Evolutionary conservation across 2,113 vertebrate genomes (phyloP).

Genomic region (Vulpes vulpes): DNA sequence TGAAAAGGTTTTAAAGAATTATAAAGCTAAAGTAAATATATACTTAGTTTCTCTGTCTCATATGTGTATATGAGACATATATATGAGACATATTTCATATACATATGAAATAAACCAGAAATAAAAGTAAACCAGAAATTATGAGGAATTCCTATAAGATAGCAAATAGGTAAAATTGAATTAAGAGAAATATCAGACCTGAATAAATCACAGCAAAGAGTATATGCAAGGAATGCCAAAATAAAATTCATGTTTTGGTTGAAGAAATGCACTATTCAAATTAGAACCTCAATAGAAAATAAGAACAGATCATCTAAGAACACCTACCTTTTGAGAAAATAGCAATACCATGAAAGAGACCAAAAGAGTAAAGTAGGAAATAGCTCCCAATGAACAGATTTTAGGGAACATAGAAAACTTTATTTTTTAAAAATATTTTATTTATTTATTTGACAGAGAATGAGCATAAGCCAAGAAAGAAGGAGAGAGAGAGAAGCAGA

Average conservation of each 20-base stretch:
- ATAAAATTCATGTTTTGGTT: neutral
- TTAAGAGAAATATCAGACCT: neutral
- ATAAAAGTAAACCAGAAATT: neutral
- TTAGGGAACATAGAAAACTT: neutral
- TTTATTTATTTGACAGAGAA: too few species aligned
- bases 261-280: neutral
- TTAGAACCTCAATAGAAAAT: slow-evolving; percentile 6
- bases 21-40: neutral
- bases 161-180: neutral
- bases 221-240: neutral
- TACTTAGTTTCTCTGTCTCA: neutral
- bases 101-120: too few species aligned
- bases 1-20: neutral
- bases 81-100: too few species aligned
- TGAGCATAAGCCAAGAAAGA: too few species aligned
- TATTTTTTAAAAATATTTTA: neutral
- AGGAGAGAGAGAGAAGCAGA: too few species aligned
- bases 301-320: neutral
- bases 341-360: neutral
- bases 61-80: neutral
- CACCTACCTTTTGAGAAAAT: neutral
- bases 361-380: neutral
- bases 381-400: neutral
- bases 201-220: neutral
- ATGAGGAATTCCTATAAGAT: neutral